Base-by-base conservation (phyloP, 1,140 invertebrate species). In the Drosophila teissieri region DNA sequence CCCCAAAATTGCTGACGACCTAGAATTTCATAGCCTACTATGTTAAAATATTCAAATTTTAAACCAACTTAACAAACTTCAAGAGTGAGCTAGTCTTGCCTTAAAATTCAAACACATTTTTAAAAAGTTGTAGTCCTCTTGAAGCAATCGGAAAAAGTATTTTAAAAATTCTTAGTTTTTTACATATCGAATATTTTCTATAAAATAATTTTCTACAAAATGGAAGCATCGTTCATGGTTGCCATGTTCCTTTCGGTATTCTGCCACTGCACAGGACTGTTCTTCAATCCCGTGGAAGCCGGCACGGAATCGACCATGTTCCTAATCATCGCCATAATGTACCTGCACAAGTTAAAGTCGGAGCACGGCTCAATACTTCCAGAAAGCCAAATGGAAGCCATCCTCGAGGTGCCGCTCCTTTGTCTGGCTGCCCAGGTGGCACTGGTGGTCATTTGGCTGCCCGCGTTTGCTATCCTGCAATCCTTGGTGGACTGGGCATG, bases 141-240 rank as follows among this genome's bases (percentile, higher is more conserved):
- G 31, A 2, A 19, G 22, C 11, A 11, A 10, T 0, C 14, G 6
- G 15, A 34, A 24, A 15, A 37, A 62, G 34, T 34, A 27, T 0
- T 45, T 1, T 1, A 6, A 12, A 61, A 37, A 22, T 37, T 31
- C 0, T 15, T 19, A 2, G 15, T 15, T 46, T 45, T 45, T 45
- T 61, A 22, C n/a, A 60, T 60, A 44, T 64, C 24, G 12, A 14
- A 34, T 34, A n/a, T n/a, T 63, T 45, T 58, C 44, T 11, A 3
- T 3, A 40, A n/a, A n/a, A n/a, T n/a, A n/a, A n/a, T n/a, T n/a
- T 4, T 8, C 31, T 17, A 14, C 3, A 69, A 22, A 27, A 72
- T 69, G 68, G 45, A 72, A 17, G 4, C 12, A 6, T 2, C 22
- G 11, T 72, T 15, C 5, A 8, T 69, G 3, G 1, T 22, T 15